Conservation (phyloP, 2,888 invertebrate genomes). For the Scaptomyza tumidula region DNA sequence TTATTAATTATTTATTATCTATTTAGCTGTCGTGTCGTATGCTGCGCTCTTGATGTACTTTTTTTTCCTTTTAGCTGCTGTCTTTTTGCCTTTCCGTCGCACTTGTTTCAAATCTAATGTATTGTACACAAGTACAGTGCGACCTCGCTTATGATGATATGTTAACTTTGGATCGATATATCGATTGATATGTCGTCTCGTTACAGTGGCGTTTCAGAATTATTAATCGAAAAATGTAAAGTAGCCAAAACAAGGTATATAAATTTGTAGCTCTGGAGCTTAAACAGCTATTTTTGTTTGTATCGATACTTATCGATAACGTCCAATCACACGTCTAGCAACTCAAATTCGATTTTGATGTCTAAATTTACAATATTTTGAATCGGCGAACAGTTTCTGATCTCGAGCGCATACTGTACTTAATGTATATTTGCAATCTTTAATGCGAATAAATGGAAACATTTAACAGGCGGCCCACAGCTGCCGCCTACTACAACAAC, state of each 20-base stretch:
- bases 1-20: constrained; percentile 74
- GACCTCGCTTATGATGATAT: neutral
- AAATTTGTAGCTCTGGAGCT: no score
- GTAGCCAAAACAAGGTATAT: no score
- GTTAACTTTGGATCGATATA: no score
- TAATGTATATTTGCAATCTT: constrained; percentile 34
- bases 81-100: no score
- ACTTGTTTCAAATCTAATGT: constrained; percentile 8
- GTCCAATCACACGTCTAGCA: no score
- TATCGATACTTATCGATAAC: no score
- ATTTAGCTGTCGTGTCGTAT: constrained; percentile 59
- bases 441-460: constrained; percentile 63
- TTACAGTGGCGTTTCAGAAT: no score
- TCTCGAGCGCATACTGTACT: neutral
- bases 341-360: no score
- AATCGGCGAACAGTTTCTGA: neutral
- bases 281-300: no score
- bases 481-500: constrained; percentile 44
- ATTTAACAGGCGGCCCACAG: constrained; percentile 58
- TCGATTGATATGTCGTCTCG: no score
- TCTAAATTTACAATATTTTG: no score
- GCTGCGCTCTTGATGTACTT: constrained; percentile 14
- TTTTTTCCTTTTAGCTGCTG: constrained; percentile 17
- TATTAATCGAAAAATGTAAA: no score
- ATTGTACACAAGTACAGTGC: neutral